phyloP scores from a whole-genome alignment of 2,797 vertebrate genomes.

The Coluber constrictor region DNA sequence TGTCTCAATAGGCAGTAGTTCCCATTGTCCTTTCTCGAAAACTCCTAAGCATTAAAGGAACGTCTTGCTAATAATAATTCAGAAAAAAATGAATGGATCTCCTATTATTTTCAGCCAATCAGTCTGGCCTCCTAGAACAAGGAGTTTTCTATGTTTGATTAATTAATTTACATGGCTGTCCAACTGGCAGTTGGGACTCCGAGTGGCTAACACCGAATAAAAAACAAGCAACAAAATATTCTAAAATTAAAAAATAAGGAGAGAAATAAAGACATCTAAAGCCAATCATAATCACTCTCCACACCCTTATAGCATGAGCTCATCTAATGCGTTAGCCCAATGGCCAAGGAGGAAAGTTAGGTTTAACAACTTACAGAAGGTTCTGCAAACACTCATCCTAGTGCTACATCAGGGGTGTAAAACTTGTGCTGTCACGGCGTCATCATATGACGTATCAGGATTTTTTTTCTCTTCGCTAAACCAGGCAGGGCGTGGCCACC shows the following conservation, averaged over 20 bases:
- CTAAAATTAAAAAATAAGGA: neutral
- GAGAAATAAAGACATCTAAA: neutral
- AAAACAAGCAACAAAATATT: neutral
- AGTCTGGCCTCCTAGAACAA: neutral
- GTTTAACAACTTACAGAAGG: too few species aligned
- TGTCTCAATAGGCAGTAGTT: neutral
- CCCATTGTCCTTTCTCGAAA: neutral
- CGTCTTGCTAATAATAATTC: neutral
- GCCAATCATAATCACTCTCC: neutral
- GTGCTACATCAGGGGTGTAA: too few species aligned
- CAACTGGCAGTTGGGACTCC: neutral
- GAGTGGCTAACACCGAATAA: neutral
- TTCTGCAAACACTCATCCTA: neutral
- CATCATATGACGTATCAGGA: too few species aligned
- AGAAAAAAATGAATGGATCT: neutral
- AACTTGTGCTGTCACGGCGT: too few species aligned
- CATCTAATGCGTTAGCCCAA: neutral
- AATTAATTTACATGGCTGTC: neutral
- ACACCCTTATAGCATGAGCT: neutral
- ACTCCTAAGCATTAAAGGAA: neutral
- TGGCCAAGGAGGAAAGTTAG: neutral
- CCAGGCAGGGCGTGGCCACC: too few species aligned
- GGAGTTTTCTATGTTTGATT: neutral
- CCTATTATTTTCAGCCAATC: neutral
- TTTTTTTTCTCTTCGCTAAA: too few species aligned